Percentiles rank a stretch among this genome's conserved stretches.
Evolutionary conservation across 2,113 vertebrate species (phyloP).

Genomic region (Stomatorhinus ivindoensis): DNA sequence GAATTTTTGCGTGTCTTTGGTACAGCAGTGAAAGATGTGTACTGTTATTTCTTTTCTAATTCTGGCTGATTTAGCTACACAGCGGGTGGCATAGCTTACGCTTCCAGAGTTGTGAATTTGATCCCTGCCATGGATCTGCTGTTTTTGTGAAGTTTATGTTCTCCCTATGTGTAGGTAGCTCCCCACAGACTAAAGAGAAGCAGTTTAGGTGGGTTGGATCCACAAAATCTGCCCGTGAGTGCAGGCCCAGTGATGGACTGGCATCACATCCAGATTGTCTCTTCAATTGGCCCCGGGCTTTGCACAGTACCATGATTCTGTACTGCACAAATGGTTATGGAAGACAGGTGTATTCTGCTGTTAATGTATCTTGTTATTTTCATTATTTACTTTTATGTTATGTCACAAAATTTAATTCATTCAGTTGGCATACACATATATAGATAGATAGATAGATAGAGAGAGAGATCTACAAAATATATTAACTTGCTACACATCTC

Average conservation of each 20-base stretch:
- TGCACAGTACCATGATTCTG: not conserved
- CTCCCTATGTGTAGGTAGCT: not conserved
- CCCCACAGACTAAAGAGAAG: not conserved
- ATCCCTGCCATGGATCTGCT: not conserved
- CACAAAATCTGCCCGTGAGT: not conserved
- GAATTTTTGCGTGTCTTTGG: not conserved
- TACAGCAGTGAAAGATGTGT: not conserved
- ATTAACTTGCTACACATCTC: not conserved
- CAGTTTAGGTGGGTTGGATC: not conserved
- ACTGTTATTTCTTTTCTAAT: not conserved
- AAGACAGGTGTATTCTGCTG: not conserved
- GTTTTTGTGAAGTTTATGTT: not conserved
- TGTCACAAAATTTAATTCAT: not conserved
- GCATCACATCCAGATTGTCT: not conserved
- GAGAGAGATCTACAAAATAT: not conserved
- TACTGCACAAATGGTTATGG: not conserved
- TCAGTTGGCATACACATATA: too few relatives aligned
- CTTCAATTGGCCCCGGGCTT: not conserved
- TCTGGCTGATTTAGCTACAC: not conserved
- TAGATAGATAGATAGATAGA: too few relatives aligned
- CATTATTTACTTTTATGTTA: not conserved
- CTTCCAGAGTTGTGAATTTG: not conserved
- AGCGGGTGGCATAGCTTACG: not conserved
- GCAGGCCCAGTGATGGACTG: not conserved
- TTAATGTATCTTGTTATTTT: not conserved